These are phyloP conservation scores for Trididemnum clinides DNA, from an alignment of 23 tunicate genomes.

Conservation along the genomic window DNA sequence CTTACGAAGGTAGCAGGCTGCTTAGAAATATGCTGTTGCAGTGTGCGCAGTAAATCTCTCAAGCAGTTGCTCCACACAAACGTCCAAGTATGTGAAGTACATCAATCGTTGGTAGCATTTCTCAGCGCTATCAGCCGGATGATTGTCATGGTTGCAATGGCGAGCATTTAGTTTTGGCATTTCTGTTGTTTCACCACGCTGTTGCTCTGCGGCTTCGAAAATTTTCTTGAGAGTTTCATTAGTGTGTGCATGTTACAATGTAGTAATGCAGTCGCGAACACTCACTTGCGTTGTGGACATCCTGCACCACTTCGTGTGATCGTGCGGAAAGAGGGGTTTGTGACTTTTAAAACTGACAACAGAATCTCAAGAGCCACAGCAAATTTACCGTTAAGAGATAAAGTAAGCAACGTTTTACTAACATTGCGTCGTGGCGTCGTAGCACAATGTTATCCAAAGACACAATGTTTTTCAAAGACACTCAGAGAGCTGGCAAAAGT, in stretches of 20 bases:
- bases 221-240: not conserved
- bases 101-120: not conserved
- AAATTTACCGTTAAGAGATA: too few species aligned
- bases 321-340: not conserved
- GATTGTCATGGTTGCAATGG: not conserved
- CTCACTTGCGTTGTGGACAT: not conserved
- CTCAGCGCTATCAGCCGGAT: conserved; percentile 1
- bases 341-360: not conserved
- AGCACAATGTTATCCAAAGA: not conserved
- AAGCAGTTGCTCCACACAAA: not conserved
- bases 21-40: not conserved
- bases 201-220: not conserved
- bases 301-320: not conserved
- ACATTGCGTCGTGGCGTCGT: too few species aligned
- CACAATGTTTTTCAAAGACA: not conserved
- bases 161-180: not conserved
- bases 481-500: not conserved
- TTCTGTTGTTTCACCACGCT: not conserved
- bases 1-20: not conserved
- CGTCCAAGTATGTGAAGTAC: not conserved
- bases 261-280: not conserved
- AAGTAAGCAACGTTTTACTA: not conserved
- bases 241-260: not conserved
- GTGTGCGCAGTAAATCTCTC: not conserved
- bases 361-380: too few species aligned